phyloP scores from a whole-genome alignment of 1,140 invertebrate species.

The Ruditapes philippinarum region DNA sequence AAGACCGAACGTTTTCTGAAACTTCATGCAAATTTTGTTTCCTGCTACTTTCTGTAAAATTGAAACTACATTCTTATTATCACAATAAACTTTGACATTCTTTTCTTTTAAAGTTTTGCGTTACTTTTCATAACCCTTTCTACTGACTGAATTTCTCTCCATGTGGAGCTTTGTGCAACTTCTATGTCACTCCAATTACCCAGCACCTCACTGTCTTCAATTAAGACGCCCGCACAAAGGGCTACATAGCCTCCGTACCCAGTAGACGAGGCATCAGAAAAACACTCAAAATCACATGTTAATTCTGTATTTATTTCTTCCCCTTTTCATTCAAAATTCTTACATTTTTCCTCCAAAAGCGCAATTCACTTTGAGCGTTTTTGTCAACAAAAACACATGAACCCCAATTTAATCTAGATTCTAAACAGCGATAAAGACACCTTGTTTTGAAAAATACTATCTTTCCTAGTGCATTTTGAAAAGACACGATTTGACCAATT shows the following conservation, averaged over 20 bases:
- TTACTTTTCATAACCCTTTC: slow-evolving; percentile 32
- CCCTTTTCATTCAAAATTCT: neutral
- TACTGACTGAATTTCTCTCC: slow-evolving; percentile 51
- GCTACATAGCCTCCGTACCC: neutral
- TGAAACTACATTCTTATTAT: slow-evolving; percentile 62
- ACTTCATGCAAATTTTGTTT: slow-evolving; percentile 21
- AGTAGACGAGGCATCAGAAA: neutral
- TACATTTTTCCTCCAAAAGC: neutral
- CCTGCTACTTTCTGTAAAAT: slow-evolving; percentile 53
- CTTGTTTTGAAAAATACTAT: neutral
- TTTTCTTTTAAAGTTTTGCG: neutral
- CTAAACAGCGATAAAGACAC: neutral
- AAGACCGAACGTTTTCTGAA: neutral
- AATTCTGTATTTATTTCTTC: neutral
- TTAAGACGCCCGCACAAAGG: neutral
- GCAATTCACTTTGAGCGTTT: neutral
- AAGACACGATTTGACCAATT: slow-evolving; percentile 8
- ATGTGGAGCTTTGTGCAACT: slow-evolving; percentile 25
- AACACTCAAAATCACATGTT: neutral
- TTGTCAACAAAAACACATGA: neutral
- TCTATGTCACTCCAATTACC: slow-evolving; percentile 28
- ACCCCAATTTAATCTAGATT: slow-evolving; percentile 5
- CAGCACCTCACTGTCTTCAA: neutral
- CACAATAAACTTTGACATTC: too few species aligned
- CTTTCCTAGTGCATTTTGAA: slow-evolving; percentile 6